phyloP scores from a whole-genome alignment of 2,113 vertebrate genomes.

The Indri indri region DNA sequence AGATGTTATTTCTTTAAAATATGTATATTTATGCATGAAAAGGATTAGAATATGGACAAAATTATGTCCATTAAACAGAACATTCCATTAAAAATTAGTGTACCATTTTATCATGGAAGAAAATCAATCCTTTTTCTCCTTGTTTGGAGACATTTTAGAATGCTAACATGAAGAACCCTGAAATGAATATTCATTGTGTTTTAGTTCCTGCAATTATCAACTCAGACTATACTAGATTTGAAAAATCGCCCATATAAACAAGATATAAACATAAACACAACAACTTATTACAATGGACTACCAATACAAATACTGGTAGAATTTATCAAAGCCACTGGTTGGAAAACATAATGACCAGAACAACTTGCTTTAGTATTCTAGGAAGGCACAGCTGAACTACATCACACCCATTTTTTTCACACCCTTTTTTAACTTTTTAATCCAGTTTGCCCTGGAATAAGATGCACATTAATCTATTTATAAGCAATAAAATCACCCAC shows the following conservation, averaged over 20 bases:
- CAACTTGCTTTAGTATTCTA: neutral
- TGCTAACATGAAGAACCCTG: neutral
- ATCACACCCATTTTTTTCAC: neutral
- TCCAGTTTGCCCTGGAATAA: constrained; percentile 38
- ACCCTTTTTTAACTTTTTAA: neutral
- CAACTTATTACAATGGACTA: neutral
- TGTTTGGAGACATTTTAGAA: neutral
- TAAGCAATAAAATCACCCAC: constrained; percentile 15
- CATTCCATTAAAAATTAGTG: neutral
- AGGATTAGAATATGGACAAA: neutral
- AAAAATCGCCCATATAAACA: neutral
- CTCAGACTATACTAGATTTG: neutral
- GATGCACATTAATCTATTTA: neutral
- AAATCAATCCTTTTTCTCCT: neutral
- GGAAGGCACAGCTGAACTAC: neutral
- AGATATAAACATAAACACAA: neutral
- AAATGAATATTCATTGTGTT: neutral
- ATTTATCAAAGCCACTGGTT: constrained; percentile 9
- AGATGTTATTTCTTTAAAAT: neutral
- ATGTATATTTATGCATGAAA: neutral
- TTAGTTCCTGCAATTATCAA: neutral
- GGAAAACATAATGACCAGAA: neutral
- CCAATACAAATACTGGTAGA: neutral
- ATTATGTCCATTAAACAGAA: neutral
- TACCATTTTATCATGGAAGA: neutral